A percentile compares a stretch with the other conserved stretches of the same genome.
Conservation (phyloP, 1,140 invertebrate genomes). For the Dinothrombium tinctorium region DNA sequence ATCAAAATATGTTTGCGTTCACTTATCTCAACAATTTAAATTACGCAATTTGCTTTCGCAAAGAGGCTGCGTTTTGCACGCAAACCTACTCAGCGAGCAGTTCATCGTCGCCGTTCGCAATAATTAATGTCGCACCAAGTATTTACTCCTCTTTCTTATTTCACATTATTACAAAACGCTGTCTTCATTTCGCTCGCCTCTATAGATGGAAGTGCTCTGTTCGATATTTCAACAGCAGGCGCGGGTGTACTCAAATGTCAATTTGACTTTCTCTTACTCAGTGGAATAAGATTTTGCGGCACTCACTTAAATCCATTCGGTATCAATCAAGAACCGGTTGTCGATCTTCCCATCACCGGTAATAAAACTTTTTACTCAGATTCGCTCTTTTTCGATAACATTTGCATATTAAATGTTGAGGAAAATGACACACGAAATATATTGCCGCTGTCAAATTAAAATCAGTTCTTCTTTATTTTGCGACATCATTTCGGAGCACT, state of each 20-base stretch:
- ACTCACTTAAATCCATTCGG: background rate
- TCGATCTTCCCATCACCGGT: conserved; percentile 49
- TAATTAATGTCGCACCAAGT: background rate
- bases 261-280: conserved; percentile 2
- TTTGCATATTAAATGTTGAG: no score
- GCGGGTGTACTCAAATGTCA: background rate
- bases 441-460: no score
- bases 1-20: no score
- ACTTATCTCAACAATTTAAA: conserved; percentile 31
- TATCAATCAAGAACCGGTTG: no score
- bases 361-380: no score
- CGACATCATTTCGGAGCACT: no score
- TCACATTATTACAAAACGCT: background rate
- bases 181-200: no score
- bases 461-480: no score
- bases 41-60: conserved; percentile 18
- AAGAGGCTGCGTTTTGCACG: conserved; percentile 16
- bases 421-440: no score
- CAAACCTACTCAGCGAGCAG: conserved; percentile 25
- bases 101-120: conserved; percentile 2
- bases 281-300: conserved; percentile 5
- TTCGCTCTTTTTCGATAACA: no score
- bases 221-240: background rate
- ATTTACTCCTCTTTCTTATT: no score
- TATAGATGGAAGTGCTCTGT: background rate